A percentile compares a stretch with the other conserved stretches of the same genome.
phyloP scores from a whole-genome alignment of 2,797 vertebrate genomes.

The Aphelocoma californica region DNA sequence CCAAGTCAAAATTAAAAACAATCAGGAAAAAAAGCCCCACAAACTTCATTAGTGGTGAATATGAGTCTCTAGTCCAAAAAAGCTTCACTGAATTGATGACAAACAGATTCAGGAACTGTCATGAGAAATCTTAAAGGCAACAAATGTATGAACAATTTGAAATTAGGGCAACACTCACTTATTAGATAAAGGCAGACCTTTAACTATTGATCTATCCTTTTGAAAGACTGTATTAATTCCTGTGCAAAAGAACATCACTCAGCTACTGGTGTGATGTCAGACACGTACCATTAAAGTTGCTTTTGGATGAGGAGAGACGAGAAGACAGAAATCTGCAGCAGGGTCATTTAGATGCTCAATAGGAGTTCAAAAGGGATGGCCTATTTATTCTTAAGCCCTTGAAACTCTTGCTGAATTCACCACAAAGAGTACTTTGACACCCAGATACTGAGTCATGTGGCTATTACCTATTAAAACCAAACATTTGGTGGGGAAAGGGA shows the following conservation, averaged over 20 bases:
- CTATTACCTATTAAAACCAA: neutral
- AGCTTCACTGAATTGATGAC: neutral
- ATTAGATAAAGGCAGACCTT: neutral
- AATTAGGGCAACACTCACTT: neutral
- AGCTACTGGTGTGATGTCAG: neutral
- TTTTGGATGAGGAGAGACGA: neutral
- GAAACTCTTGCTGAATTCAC: neutral
- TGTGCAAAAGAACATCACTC: neutral
- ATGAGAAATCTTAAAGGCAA: neutral
- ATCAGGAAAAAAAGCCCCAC: rapidly evolving
- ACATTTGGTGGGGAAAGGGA: neutral
- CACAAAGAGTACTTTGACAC: neutral
- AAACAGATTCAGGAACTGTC: neutral
- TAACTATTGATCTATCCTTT: neutral
- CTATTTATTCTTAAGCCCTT: neutral
- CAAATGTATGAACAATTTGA: neutral
- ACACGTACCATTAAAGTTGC: neutral
- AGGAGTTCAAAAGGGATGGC: neutral
- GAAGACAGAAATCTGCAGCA: neutral
- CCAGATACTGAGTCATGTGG: neutral
- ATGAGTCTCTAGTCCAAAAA: neutral
- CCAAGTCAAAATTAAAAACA: neutral
- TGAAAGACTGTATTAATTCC: neutral
- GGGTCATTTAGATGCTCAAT: neutral
- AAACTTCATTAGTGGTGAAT: neutral